Percentiles rank a stretch among this genome's conserved stretches.
Evolutionary conservation across 2,888 invertebrate genomes (phyloP).

Genomic region (Luperina testacea): DNA sequence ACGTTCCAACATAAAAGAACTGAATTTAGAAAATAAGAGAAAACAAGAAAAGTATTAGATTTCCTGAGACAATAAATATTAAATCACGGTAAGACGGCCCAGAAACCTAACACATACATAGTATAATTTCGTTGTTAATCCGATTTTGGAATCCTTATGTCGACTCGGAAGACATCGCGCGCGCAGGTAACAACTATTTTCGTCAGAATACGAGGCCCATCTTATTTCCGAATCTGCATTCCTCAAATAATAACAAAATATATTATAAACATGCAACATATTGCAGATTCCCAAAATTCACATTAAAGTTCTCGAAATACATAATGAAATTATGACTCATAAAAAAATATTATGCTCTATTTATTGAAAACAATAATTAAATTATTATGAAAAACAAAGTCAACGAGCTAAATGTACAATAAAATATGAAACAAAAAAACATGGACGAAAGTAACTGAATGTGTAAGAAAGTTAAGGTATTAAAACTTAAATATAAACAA

Average conservation of each 20-base stretch:
- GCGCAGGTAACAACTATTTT: conserved; percentile 50
- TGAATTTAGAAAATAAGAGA: conserved; percentile 1
- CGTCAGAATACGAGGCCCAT: conserved; percentile 51
- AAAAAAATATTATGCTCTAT: conserved; percentile 86
- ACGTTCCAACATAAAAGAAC: conserved; percentile 11
- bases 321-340: conserved; percentile 81
- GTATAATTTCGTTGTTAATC: conserved; percentile 52
- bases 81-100: conserved; percentile 29
- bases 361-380: conserved; percentile 85
- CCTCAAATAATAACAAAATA: conserved; percentile 51
- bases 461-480: conserved; percentile 82
- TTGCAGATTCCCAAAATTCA: conserved; percentile 89
- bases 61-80: conserved; percentile 26
- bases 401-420: conserved; percentile 86
- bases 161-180: conserved; percentile 39
- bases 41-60: conserved; percentile 15
- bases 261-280: conserved; percentile 75
- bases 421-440: conserved; percentile 89
- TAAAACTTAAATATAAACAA: conserved; percentile 82
- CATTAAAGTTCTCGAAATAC: conserved; percentile 76
- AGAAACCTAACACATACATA: conserved; percentile 21
- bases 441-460: conserved; percentile 88
- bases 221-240: conserved; percentile 48
- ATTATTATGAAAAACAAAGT: conserved; percentile 87
- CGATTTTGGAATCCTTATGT: conserved; percentile 38